These are phyloP conservation scores for Antheraea mylitta DNA, from an alignment of 1,140 invertebrate genomes.

Conservation along the genomic window DNA sequence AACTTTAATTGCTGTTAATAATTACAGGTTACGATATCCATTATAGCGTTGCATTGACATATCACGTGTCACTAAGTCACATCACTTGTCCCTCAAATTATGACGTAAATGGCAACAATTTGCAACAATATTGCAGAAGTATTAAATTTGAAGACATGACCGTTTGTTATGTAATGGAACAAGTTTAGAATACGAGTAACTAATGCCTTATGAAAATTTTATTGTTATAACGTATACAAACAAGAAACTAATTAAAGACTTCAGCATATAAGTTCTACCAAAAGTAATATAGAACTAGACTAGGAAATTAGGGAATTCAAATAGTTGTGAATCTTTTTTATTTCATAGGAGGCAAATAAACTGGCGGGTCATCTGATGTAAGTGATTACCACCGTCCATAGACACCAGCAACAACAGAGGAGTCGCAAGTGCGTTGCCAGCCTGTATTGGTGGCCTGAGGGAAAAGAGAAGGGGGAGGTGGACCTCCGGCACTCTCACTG, in stretches of 20 bases:
- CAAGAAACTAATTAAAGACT: conserved; percentile 26
- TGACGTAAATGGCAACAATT: conserved; percentile 37
- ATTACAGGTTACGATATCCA: conserved; percentile 7
- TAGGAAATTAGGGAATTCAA: background rate
- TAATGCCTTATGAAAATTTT: conserved; percentile 23
- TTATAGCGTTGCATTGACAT: conserved; percentile 27
- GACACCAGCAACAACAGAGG: no score
- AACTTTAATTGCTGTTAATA: conserved; percentile 5
- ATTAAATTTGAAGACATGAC: conserved; percentile 13
- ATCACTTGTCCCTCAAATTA: conserved; percentile 29
- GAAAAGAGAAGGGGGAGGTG: no score
- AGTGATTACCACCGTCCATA: no score
- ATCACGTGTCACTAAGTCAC: conserved; percentile 37
- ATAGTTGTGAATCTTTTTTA: no score
- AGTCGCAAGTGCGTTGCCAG: no score
- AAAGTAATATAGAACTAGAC: background rate
- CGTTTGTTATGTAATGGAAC: conserved; percentile 12
- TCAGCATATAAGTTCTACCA: conserved; percentile 26
- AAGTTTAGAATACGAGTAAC: conserved; percentile 14
- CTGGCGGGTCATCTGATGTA: no score
- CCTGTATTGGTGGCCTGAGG: no score
- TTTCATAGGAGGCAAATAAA: no score
- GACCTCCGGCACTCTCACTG: no score
- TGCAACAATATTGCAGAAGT: conserved; percentile 18
- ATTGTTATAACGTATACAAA: no score